Evolutionary conservation across 2,888 invertebrate genomes (phyloP).

Genomic region (Sthenelais limicola): DNA sequence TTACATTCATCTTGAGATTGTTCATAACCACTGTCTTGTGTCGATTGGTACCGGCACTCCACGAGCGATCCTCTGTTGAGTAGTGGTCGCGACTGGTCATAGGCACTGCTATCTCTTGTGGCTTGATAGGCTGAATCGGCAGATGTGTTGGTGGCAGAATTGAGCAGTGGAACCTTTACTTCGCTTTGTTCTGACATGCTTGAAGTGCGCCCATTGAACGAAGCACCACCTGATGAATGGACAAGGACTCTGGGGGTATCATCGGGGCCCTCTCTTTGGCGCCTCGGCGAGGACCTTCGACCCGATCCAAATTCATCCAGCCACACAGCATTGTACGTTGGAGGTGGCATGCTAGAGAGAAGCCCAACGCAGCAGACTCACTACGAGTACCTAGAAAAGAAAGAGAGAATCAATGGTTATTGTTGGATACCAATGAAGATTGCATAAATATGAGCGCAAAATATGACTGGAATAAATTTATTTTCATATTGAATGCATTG

Average conservation of each 20-base stretch:
- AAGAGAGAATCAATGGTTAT: too few relatives aligned
- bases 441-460: too few relatives aligned
- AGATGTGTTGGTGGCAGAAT: background rate
- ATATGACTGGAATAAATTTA: too few relatives aligned
- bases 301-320: constrained; percentile 19
- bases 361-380: too few relatives aligned
- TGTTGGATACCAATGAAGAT: too few relatives aligned
- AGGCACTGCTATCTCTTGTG: background rate
- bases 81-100: constrained; percentile 15
- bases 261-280: background rate
- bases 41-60: constrained; percentile 34
- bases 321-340: constrained; percentile 25
- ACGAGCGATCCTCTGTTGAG: constrained; percentile 22
- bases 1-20: constrained; percentile 30
- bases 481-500: too few relatives aligned
- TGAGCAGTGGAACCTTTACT: constrained; percentile 24
- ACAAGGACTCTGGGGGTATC: constrained; percentile 14
- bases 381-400: too few relatives aligned
- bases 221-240: background rate
- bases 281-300: background rate
- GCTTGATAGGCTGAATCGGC: background rate
- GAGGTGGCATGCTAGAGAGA: constrained; percentile 13
- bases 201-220: background rate
- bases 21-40: constrained; percentile 30
- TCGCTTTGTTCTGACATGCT: constrained; percentile 16